phyloP scores from a whole-genome alignment of 2,797 vertebrate species.

The Enteromius afrohamiltoni region DNA sequence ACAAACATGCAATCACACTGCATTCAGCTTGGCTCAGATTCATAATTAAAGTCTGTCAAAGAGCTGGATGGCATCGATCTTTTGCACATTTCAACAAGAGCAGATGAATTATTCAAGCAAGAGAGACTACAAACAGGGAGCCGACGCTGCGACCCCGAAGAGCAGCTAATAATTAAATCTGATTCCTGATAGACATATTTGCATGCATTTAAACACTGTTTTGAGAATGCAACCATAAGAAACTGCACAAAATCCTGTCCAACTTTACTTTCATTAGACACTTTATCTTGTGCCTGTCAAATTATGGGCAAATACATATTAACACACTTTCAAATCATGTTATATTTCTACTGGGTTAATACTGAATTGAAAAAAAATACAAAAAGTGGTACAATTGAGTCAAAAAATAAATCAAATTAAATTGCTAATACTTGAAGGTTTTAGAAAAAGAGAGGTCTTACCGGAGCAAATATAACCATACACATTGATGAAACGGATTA shows the following conservation, averaged over 20 bases:
- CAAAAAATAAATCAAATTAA: neutral
- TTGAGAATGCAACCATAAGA: neutral
- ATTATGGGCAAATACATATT: neutral
- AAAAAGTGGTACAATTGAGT: neutral
- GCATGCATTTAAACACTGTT: neutral
- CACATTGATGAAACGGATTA: slow-evolving; percentile 92
- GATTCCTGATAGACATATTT: slow-evolving; percentile 16
- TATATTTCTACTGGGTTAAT: neutral
- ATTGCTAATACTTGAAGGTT: neutral
- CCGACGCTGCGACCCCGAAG: slow-evolving; percentile 52
- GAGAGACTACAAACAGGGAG: slow-evolving; percentile 61
- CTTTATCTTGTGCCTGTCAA: neutral
- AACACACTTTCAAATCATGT: neutral
- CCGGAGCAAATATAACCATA: slow-evolving; percentile 99
- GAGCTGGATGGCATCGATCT: slow-evolving; percentile 54
- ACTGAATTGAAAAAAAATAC: no score
- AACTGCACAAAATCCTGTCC: neutral
- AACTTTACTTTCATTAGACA: slow-evolving; percentile 8
- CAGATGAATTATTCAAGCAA: slow-evolving; percentile 62
- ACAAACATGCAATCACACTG: neutral
- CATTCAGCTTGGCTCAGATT: neutral
- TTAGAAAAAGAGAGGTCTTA: slow-evolving; percentile 77
- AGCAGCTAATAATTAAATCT: slow-evolving; percentile 46
- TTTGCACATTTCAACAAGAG: slow-evolving; percentile 54
- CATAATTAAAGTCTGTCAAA: slow-evolving; percentile 25